Conservation (phyloP, 2,888 invertebrate species). For the Cartodere bifasciata region DNA sequence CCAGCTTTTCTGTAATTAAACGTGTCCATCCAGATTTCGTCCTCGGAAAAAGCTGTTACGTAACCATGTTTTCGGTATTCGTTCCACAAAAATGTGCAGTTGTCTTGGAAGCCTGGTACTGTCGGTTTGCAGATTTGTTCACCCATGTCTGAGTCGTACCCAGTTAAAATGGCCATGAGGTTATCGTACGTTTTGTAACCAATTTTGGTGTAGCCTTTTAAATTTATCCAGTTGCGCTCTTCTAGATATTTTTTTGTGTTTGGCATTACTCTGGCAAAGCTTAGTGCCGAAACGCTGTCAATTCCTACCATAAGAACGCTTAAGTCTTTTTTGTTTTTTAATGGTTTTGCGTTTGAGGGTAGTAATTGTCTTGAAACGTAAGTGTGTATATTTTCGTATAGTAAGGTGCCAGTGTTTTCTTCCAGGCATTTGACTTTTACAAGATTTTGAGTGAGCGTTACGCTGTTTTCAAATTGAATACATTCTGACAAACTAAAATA, state of each 20-base stretch:
- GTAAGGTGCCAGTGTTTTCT: constrained; percentile 12
- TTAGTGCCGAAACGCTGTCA: constrained; percentile 71
- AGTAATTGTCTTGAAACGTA: constrained; percentile 22
- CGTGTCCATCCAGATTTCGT: constrained; percentile 56
- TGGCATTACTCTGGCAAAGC: constrained; percentile 63
- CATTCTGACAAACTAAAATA: constrained; percentile 8
- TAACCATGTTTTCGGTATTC: constrained; percentile 57
- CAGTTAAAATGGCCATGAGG: constrained; percentile 68
- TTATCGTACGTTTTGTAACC: constrained; percentile 87
- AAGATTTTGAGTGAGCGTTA: constrained; percentile 35
- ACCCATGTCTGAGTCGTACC: constrained; percentile 35
- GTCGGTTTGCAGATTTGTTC: constrained; percentile 39
- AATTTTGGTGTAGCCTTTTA: constrained; percentile 43
- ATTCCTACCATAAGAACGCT: constrained; percentile 70
- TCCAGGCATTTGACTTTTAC: constrained; percentile 40
- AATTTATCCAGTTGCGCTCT: constrained; percentile 32
- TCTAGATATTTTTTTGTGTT: constrained; percentile 47
- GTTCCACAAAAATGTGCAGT: constrained; percentile 67
- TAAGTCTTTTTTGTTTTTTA: constrained; percentile 27
- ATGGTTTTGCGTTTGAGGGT: constrained; percentile 14
- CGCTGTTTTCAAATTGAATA: constrained; percentile 5
- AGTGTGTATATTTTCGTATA: constrained; percentile 44
- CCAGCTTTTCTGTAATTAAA: constrained; percentile 60
- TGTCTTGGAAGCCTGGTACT: constrained; percentile 46
- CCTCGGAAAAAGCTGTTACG: constrained; percentile 68